Evolutionary conservation across 2,888 invertebrate genomes (phyloP), one percentile per base, ranked within the genome.

Genomic region (Drosophila barbarae): DNA sequence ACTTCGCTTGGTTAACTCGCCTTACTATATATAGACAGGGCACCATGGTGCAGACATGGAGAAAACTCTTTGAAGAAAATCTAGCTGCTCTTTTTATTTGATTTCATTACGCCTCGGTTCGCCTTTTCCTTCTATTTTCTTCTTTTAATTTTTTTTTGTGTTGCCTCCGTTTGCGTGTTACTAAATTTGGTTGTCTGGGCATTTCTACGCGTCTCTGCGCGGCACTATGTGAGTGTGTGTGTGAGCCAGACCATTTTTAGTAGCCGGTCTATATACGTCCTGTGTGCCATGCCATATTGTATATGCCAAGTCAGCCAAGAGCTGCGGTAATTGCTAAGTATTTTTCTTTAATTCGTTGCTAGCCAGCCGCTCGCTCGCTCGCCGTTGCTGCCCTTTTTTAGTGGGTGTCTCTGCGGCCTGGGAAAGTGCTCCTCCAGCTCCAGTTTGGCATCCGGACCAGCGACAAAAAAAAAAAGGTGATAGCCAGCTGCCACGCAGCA

Each of bases 161-260:
- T 44, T 65, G 52, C 61, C 52, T 41, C 57, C 55, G 46, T 51
- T 64, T 69, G 58, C 66, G 56, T 77, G 83, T 77, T 85, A 80
- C 81, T 81, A 81, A 81, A 81, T 81, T 81, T 81, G 81, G 81
- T 85, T 81, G 81, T 81, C 81, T 81, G 76, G 77, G 85, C 84
- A 79, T 79, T 82, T 82, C 69, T 64, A 75, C 71, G 72, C 69
- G 65, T 55, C 50, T 57, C 42, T 26, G 36, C 18, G 13, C 50
- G 39, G 51, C 8, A 2, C 1, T 46, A 3, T 53, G 21, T 63
- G 44, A 56, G 39, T 67, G 42, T 61, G 55, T 71, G 61, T 77
- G 73, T 67, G 72, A 64, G 69, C 71, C 71, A 78, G 68, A 77
- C 81, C 81, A 81, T 85, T 85, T 85, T 83, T 83, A 81, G 81